Evolutionary conservation across 1,140 invertebrate species (phyloP).

Genomic region (Gerris buenoi): DNA sequence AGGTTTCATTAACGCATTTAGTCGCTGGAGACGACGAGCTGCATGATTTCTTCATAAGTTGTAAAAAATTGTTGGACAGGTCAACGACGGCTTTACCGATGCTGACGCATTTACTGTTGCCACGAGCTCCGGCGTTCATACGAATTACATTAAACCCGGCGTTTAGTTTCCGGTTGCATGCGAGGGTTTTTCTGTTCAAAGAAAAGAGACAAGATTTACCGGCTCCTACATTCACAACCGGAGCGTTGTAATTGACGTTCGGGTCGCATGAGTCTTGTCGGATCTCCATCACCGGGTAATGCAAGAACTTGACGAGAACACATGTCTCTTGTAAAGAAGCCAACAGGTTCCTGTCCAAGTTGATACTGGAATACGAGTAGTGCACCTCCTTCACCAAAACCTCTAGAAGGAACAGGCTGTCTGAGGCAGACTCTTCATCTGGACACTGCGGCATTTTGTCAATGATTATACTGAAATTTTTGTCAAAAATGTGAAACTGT

Average conservation of each 20-base stretch:
- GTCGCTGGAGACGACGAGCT: slow-evolving; percentile 19
- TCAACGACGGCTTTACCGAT: slow-evolving; percentile 29
- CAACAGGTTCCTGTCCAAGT: not conserved
- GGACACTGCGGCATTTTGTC: too few relatives aligned
- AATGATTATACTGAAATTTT: too few relatives aligned
- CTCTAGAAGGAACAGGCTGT: not conserved
- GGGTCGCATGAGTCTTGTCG: slow-evolving; percentile 24
- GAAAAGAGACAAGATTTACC: slow-evolving; percentile 35
- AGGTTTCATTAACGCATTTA: slow-evolving; percentile 40
- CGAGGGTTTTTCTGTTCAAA: slow-evolving; percentile 18
- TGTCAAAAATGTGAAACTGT: too few relatives aligned
- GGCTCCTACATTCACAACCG: slow-evolving; percentile 27
- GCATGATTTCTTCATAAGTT: slow-evolving; percentile 15
- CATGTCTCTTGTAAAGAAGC: slow-evolving; percentile 11
- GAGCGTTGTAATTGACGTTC: slow-evolving; percentile 19
- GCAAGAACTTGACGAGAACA: slow-evolving; percentile 26
- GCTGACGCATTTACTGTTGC: slow-evolving; percentile 20
- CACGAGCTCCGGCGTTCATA: not conserved
- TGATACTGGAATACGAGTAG: not conserved
- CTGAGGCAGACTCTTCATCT: too few relatives aligned
- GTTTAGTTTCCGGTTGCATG: not conserved
- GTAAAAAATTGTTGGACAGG: slow-evolving; percentile 26
- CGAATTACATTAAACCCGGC: not conserved
- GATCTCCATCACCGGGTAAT: slow-evolving; percentile 29
- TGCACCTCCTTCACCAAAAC: not conserved